Conservation (phyloP, 2,113 vertebrate genomes). For the Astur gentilis region DNA sequence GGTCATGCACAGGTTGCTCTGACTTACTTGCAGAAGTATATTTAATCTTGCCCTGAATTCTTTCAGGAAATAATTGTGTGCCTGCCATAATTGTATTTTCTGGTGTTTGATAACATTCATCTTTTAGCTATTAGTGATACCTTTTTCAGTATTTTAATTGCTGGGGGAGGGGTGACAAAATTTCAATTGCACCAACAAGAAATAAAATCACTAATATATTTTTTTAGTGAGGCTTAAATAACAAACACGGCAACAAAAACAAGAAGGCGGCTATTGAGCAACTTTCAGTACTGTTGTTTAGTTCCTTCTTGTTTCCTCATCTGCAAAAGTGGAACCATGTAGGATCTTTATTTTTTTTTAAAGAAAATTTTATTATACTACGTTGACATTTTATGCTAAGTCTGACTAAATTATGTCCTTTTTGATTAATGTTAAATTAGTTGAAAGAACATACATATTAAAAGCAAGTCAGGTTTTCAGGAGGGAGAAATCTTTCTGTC, state of each 20-base stretch:
- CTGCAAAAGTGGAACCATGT: background rate
- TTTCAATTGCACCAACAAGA: background rate
- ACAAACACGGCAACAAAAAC: background rate
- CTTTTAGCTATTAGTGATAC: background rate
- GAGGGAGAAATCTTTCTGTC: background rate
- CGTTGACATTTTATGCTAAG: background rate
- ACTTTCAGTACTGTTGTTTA: background rate
- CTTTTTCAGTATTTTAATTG: background rate
- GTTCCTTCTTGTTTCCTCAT: background rate
- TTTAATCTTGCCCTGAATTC: background rate
- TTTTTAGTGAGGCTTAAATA: background rate
- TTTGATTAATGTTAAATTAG: background rate
- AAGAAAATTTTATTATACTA: background rate
- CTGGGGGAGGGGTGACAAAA: background rate
- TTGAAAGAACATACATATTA: background rate
- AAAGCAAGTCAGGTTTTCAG: background rate
- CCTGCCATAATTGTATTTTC: background rate
- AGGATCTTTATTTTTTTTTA: background rate
- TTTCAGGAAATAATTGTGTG: background rate
- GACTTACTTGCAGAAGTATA: background rate
- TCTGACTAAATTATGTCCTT: background rate
- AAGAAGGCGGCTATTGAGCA: background rate
- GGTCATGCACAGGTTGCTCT: background rate
- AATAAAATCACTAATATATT: background rate
- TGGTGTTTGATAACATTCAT: background rate